Percentiles rank a stretch among this genome's conserved stretches.
Evolutionary conservation across 2,888 invertebrate species (phyloP).

Genomic region (Oscheius onirici): DNA sequence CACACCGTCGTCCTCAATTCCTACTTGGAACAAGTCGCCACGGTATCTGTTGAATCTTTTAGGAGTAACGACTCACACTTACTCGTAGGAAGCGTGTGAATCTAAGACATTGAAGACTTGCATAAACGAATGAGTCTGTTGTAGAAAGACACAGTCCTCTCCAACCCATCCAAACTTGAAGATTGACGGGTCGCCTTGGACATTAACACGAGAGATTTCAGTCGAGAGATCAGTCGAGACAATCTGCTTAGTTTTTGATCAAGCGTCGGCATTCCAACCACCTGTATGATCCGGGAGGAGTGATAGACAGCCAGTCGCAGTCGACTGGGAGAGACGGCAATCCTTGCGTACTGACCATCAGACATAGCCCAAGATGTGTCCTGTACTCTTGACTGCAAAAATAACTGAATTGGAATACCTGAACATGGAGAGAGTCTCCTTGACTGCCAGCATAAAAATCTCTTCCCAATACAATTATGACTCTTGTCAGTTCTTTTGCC

Average conservation of each 20-base stretch:
- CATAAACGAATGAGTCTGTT: slow-evolving; percentile 8
- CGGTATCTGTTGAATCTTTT: slow-evolving; percentile 75
- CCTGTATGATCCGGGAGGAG: slow-evolving; percentile 33
- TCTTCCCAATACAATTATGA: slow-evolving; percentile 42
- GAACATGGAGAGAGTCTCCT: slow-evolving; percentile 44
- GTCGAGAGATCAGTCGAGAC: slow-evolving; percentile 25
- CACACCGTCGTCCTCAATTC: slow-evolving; percentile 49
- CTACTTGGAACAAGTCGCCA: slow-evolving; percentile 38
- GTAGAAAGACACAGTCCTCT: slow-evolving; percentile 26
- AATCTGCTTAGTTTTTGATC: slow-evolving; percentile 16
- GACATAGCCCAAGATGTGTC: slow-evolving; percentile 29
- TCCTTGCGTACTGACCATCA: slow-evolving; percentile 26
- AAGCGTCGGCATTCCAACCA: background rate
- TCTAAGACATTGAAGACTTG: slow-evolving; percentile 20
- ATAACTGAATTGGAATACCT: slow-evolving; percentile 15
- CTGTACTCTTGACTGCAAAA: slow-evolving; percentile 4
- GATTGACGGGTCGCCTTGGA: slow-evolving; percentile 19
- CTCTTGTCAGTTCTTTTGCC: slow-evolving; percentile 44
- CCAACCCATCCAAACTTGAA: slow-evolving; percentile 30
- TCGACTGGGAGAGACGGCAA: slow-evolving; percentile 17
- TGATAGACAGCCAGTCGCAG: slow-evolving; percentile 29
- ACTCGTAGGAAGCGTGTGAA: slow-evolving; percentile 17
- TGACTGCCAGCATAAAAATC: slow-evolving; percentile 52
- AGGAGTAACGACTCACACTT: slow-evolving; percentile 72
- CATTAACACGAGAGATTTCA: slow-evolving; percentile 4